Evolutionary conservation across 1,140 invertebrate species (phyloP).

Genomic region (Ceratina calcarata): DNA sequence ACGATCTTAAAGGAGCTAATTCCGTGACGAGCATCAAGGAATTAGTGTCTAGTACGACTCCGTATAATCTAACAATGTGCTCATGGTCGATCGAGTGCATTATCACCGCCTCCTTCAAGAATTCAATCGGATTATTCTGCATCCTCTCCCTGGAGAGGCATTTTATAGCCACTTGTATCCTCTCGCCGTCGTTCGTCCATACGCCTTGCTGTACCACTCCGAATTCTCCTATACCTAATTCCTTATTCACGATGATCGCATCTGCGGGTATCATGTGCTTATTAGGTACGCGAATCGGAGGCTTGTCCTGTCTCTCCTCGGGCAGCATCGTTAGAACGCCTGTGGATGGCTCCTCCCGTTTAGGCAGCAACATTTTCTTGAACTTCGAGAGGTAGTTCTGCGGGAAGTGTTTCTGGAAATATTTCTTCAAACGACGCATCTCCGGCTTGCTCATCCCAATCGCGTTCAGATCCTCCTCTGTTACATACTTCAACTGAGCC

Average conservation of each 20-base stretch:
- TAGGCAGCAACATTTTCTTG: conserved; percentile 87
- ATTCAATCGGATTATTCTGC: conserved; percentile 97
- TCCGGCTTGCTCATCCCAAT: conserved; percentile 98
- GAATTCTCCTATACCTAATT: conserved; percentile 96
- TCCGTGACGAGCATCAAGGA: conserved; percentile 98
- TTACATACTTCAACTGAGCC: conserved; percentile 98
- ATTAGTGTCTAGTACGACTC: conserved; percentile 96
- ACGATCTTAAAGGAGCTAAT: conserved; percentile 94
- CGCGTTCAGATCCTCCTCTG: conserved; percentile 93
- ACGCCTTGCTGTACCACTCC: conserved; percentile 98
- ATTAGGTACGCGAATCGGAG: conserved; percentile 85
- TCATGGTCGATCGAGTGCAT: conserved; percentile 99
- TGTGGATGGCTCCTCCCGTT: conserved; percentile 82
- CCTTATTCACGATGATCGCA: conserved; percentile 95
- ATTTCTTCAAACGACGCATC: conserved; percentile 94
- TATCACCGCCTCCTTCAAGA: conserved; percentile 98
- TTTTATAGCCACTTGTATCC: conserved; percentile 98
- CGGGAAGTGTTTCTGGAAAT: conserved; percentile 95
- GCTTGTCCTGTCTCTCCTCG: conserved; percentile 78
- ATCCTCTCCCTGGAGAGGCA: conserved; percentile 95
- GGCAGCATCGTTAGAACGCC: conserved; percentile 72
- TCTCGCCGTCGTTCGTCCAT: conserved; percentile 97
- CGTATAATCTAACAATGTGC: conserved; percentile 97
- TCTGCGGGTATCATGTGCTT: conserved; percentile 98
- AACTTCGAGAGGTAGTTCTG: conserved; percentile 96